These are phyloP conservation scores for Stictocephala bisonia DNA, from an alignment of 2,888 invertebrate species.

Conservation along the genomic window DNA sequence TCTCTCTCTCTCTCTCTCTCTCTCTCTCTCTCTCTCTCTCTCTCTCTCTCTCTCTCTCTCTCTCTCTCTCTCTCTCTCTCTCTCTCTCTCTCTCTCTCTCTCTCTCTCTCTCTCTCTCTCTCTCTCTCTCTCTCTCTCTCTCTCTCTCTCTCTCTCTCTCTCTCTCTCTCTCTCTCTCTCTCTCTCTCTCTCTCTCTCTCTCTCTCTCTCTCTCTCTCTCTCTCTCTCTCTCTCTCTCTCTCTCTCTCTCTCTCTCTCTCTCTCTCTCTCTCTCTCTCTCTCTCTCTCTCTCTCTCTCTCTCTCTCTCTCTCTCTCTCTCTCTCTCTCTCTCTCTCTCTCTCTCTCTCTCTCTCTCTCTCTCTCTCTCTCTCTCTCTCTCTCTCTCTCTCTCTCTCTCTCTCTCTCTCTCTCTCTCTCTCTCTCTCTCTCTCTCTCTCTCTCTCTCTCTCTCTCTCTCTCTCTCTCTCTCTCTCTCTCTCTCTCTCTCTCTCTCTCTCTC, in stretches of 20 bases:
- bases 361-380: conserved; percentile 24
- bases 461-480: conserved; percentile 24
- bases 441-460: conserved; percentile 24
- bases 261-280: conserved; percentile 24
- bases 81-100: conserved; percentile 24
- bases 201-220: conserved; percentile 24
- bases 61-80: conserved; percentile 24
- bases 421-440: conserved; percentile 24
- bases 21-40: conserved; percentile 24
- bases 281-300: conserved; percentile 24
- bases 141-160: conserved; percentile 24
- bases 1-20: conserved; percentile 24
- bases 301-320: conserved; percentile 24
- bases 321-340: conserved; percentile 24
- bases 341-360: conserved; percentile 24
- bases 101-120: conserved; percentile 24
- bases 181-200: conserved; percentile 24
- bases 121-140: conserved; percentile 24
- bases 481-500: conserved; percentile 24
- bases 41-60: conserved; percentile 24
- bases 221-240: conserved; percentile 24
- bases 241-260: conserved; percentile 24
- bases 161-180: conserved; percentile 24
- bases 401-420: conserved; percentile 24
- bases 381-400: conserved; percentile 24